These are phyloP conservation scores for Perccottus glenii DNA, from an alignment of 2,113 vertebrate genomes.

Conservation along the genomic window DNA sequence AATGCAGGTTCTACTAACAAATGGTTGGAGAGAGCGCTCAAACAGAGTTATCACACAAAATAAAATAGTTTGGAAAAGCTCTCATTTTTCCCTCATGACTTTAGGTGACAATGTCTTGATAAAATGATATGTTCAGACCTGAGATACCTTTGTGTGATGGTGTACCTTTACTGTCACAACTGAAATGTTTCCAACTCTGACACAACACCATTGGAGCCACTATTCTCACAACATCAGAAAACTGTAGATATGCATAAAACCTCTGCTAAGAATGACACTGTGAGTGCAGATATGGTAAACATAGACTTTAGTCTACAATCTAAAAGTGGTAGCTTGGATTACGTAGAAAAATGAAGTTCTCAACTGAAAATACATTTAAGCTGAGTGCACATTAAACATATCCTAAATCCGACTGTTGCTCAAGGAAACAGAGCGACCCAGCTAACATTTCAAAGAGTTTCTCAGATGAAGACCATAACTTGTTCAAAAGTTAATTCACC, in stretches of 20 bases:
- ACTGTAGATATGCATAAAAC: slow-evolving; percentile 44
- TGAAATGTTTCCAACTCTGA: slow-evolving; percentile 23
- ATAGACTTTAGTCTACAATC: slow-evolving; percentile 20
- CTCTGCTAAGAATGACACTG: slow-evolving; percentile 43
- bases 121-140: slow-evolving; percentile 72
- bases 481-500: slow-evolving; percentile 5
- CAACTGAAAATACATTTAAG: slow-evolving; percentile 15
- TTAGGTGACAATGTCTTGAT: slow-evolving; percentile 37
- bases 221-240: slow-evolving; percentile 44
- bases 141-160: slow-evolving; percentile 64
- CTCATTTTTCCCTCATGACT: background rate
- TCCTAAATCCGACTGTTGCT: slow-evolving; percentile 11
- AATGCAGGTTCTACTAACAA: background rate
- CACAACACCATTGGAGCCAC: slow-evolving; percentile 37
- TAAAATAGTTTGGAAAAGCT: background rate
- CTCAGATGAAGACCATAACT: background rate
- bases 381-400: slow-evolving; percentile 6
- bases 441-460: slow-evolving; percentile 22
- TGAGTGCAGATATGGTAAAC: slow-evolving; percentile 38
- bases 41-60: too few species aligned
- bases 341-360: slow-evolving; percentile 6
- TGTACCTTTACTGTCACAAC: slow-evolving; percentile 50
- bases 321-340: slow-evolving; percentile 4
- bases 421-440: slow-evolving; percentile 1
- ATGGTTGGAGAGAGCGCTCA: too few species aligned